A percentile compares a stretch with the other conserved stretches of the same genome.
Conservation (phyloP, 2,888 invertebrate species). For the Escarpia spicata region DNA sequence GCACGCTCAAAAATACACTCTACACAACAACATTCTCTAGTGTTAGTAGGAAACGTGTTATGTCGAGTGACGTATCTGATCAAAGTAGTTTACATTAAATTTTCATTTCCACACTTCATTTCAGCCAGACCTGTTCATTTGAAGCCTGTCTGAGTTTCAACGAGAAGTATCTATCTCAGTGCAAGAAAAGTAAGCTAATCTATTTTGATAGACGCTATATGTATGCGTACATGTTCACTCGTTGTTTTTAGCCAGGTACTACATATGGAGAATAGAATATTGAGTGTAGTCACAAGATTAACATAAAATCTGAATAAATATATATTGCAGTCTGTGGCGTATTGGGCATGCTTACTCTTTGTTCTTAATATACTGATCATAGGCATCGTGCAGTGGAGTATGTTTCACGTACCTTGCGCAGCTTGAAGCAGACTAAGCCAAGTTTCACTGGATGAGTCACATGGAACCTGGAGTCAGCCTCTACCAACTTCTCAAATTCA, state of each 20-base stretch:
- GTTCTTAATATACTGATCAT: background rate
- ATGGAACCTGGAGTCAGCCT: constrained; percentile 81
- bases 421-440: constrained; percentile 90
- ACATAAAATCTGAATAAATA: background rate
- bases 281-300: background rate
- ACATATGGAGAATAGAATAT: background rate
- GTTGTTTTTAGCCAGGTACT: background rate
- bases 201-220: no score
- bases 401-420: constrained; percentile 69
- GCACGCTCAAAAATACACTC: background rate
- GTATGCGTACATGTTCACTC: background rate
- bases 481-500: constrained; percentile 79
- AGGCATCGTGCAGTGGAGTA: background rate
- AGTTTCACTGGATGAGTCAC: constrained; percentile 83
- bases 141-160: background rate
- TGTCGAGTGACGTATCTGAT: background rate
- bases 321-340: background rate
- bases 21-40: background rate
- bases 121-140: background rate
- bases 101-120: background rate
- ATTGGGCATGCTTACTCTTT: background rate
- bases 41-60: background rate
- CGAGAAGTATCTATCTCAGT: background rate
- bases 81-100: background rate
- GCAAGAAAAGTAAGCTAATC: background rate